Evolutionary conservation across 2,797 vertebrate genomes (phyloP), one percentile per base, ranked within the genome.

Genomic region (Phoxinus dragarum): DNA sequence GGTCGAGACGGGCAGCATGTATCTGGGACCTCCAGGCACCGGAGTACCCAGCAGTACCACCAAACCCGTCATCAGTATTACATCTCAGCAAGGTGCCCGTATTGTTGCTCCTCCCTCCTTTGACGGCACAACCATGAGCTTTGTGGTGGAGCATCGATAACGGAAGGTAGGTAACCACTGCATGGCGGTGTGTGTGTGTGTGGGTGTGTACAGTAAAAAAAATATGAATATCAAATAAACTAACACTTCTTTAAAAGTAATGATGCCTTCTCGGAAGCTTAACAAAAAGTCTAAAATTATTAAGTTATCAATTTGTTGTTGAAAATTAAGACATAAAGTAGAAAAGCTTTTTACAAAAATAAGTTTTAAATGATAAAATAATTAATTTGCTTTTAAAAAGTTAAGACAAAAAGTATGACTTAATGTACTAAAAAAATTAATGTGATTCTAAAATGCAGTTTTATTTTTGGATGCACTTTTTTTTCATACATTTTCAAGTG

Each of bases 71-170:
- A 97, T 99, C 93, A 99, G 97, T 94, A 97, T 99, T 94, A 96
- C 96, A 0, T 96, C 97, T 0, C 98, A 97, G 56, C 97, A 97
- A 88, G 97, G 98, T 89, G 97, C 98, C 0, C 95, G 97, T 86
- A 97, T 99, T 87, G 95, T 99, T 0, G 97, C 98, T 0, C 98
- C 98, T 0, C 97, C 98, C 12, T 99, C 97, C 84, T 99, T 99
- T 6, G 98, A 99, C 1, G 98, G 98, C 86, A 99, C 97, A 86
- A 99, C 98, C 77, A 98, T 99, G 98, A 98, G 98, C 90, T 99
- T 99, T 47, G 97, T 98, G 74, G 97, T 99, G 91, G 98, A 99
- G 91, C 98, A 99, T 93, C 95, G 97, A 94, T 98, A 96, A 97
- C 91, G 5, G 69, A 80, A 78, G 34, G 95, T 95, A 91, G 94